Evolutionary conservation across 2,113 vertebrate genomes (phyloP).

Genomic region (Tamias sibiricus): DNA sequence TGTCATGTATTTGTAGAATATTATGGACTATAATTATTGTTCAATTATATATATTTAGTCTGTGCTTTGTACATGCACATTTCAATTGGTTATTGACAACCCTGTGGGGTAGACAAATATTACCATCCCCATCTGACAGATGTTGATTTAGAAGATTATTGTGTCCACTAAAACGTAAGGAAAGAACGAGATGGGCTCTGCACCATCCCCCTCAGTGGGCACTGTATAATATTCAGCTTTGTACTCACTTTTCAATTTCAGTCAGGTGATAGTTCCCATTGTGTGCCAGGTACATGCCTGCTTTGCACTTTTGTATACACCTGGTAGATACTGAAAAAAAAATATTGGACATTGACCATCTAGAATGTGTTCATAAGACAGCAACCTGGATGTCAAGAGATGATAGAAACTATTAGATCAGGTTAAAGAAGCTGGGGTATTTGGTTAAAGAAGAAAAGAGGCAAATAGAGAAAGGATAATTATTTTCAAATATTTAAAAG

Average conservation of each 20-base stretch:
- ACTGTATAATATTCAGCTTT: rapidly evolving
- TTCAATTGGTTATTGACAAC: not conserved
- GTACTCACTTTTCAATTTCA: not conserved
- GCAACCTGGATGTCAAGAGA: not conserved
- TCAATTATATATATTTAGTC: not conserved
- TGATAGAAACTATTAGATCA: not conserved
- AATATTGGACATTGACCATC: not conserved
- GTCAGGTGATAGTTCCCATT: not conserved
- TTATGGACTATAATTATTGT: not conserved
- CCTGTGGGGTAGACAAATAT: not conserved
- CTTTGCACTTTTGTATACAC: not conserved
- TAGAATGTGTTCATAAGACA: not conserved
- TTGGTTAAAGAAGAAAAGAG: not conserved
- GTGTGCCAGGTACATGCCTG: not conserved
- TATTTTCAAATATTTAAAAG: conserved; percentile 32
- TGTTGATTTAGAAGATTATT: not conserved
- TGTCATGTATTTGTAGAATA: not conserved
- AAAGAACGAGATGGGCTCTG: not conserved
- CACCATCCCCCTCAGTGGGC: too few species aligned
- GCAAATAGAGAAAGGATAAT: not conserved
- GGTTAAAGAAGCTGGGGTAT: not conserved
- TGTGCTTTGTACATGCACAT: not conserved
- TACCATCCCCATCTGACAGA: not conserved
- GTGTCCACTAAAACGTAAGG: not conserved
- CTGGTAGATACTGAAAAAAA: not conserved